A percentile compares a stretch with the other conserved stretches of the same genome.
Conservation (phyloP, 2,113 vertebrate genomes). For the Petrocephalus microphthalmus region DNA sequence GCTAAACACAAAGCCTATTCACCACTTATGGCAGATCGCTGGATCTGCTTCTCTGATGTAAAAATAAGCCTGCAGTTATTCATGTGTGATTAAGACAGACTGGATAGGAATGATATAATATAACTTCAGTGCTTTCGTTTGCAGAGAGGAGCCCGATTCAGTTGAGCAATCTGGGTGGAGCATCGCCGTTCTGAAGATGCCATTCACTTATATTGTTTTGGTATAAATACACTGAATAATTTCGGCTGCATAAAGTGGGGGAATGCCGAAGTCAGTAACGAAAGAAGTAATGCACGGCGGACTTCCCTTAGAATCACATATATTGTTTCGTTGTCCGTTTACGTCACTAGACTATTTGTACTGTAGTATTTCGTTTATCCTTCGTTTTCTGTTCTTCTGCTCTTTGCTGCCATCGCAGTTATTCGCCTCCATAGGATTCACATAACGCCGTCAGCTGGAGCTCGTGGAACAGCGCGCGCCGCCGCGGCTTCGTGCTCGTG, state of each 20-base stretch:
- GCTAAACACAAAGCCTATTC: background rate
- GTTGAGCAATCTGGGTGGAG: too few relatives aligned
- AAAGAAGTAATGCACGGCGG: background rate
- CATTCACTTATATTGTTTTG: background rate
- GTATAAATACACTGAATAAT: background rate
- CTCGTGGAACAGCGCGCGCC: background rate
- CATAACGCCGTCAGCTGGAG: background rate
- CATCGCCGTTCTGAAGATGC: too few relatives aligned
- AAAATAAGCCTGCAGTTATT: background rate
- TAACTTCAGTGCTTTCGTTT: background rate
- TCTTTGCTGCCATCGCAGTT: background rate
- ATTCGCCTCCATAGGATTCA: background rate
- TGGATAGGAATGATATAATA: background rate
- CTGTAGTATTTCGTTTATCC: background rate
- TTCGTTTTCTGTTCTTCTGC: background rate
- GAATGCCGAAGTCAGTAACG: background rate
- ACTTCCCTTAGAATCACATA: background rate
- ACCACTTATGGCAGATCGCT: background rate
- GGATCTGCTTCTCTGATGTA: background rate
- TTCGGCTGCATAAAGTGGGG: background rate
- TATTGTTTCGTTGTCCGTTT: background rate
- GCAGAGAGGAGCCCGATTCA: background rate
- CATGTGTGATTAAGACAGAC: background rate
- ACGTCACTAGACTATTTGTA: background rate
- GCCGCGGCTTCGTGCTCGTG: constrained; percentile 18